phyloP scores from a whole-genome alignment of 2,113 vertebrate species.

The Grammomys surdaster region DNA sequence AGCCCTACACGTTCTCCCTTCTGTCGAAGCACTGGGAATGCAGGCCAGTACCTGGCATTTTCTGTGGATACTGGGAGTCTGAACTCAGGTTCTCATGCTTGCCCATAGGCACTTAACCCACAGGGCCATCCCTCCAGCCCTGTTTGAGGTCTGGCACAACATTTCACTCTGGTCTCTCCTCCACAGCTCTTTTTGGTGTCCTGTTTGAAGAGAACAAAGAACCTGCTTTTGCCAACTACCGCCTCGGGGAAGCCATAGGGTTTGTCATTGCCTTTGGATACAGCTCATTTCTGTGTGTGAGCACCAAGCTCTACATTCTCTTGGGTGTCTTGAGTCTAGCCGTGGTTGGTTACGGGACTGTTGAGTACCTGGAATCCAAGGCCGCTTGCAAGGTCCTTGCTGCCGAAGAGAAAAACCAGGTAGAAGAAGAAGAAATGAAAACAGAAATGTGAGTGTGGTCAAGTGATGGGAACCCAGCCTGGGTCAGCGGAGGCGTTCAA shows the following conservation, averaged over 20 bases:
- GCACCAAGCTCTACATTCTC: conserved; percentile 92
- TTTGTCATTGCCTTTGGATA: conserved; percentile 94
- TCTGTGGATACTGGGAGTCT: neutral
- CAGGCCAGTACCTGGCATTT: neutral
- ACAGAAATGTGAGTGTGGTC: neutral
- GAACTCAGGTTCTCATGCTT: neutral
- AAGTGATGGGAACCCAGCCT: fast-evolving
- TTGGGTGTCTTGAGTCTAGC: conserved; percentile 87
- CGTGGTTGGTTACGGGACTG: conserved; percentile 85
- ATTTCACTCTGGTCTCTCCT: neutral
- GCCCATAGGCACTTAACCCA: neutral
- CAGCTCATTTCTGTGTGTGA: conserved; percentile 91
- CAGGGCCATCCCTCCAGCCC: too few species aligned
- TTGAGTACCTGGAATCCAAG: conserved; percentile 89
- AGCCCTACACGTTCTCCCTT: neutral
- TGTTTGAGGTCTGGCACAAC: too few species aligned
- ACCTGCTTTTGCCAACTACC: conserved; percentile 96
- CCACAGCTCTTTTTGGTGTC: conserved; percentile 92
- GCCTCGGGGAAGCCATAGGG: conserved; percentile 96
- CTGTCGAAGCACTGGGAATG: too few species aligned
- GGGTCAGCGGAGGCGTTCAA: fast-evolving
- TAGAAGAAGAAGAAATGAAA: fast-evolving
- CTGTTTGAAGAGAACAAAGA: conserved; percentile 93
- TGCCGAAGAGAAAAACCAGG: fast-evolving
- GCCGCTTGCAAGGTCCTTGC: fast-evolving